Percentiles rank a stretch among this genome's conserved stretches.
These are phyloP conservation scores for Deilephila porcellus DNA, from an alignment of 2,888 invertebrate genomes.

Conservation along the genomic window DNA sequence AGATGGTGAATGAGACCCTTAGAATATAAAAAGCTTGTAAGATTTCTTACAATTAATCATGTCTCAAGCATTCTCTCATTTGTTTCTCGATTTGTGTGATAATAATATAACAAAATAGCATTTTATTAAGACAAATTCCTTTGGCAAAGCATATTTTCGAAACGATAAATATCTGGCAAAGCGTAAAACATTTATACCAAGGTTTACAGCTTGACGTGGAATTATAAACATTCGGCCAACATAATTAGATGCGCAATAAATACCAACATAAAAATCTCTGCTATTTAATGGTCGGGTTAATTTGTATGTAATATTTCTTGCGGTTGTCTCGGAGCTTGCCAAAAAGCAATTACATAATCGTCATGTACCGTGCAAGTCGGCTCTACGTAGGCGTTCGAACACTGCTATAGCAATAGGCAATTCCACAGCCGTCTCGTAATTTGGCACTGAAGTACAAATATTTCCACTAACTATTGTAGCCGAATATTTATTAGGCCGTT, in stretches of 20 bases:
- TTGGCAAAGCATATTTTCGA: neutral
- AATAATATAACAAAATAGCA: neutral
- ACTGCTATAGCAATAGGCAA: slow-evolving; percentile 49
- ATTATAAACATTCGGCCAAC: slow-evolving; percentile 20
- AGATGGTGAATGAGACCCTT: too few species aligned
- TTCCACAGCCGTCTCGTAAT: slow-evolving; percentile 51
- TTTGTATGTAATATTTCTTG: slow-evolving; percentile 25
- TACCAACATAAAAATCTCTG: slow-evolving; percentile 26
- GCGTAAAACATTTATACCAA: slow-evolving; percentile 2
- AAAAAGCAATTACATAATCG: slow-evolving; percentile 41
- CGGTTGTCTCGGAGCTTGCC: slow-evolving; percentile 36
- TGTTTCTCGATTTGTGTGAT: neutral
- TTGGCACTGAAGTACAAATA: slow-evolving; percentile 30
- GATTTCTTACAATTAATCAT: too few species aligned
- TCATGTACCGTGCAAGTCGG: slow-evolving; percentile 38
- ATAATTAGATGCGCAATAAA: slow-evolving; percentile 34
- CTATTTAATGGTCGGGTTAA: slow-evolving; percentile 13
- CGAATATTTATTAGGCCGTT: slow-evolving; percentile 27
- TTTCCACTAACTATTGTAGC: slow-evolving; percentile 25
- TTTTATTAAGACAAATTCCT: slow-evolving; percentile 9
- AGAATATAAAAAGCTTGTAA: too few species aligned
- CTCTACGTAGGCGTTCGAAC: slow-evolving; percentile 40
- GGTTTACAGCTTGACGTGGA: slow-evolving; percentile 14
- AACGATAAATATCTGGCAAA: neutral
- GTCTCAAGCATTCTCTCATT: neutral